Evolutionary conservation across 2,797 vertebrate genomes (phyloP).

Genomic region (Phrynocephalus guinanensis): DNA sequence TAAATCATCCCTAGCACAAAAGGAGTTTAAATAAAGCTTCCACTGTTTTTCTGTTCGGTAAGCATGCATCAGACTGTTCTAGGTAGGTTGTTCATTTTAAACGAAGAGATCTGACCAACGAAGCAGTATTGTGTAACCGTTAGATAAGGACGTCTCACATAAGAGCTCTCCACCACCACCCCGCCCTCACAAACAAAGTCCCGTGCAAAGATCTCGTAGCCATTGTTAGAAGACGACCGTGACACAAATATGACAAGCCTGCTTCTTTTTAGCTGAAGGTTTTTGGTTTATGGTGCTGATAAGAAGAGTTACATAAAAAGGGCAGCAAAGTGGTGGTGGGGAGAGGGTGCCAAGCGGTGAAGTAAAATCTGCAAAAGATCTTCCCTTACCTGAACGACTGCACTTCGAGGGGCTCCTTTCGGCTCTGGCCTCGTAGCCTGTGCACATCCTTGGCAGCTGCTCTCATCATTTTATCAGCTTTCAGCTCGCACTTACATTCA

Average conservation of each 20-base stretch:
- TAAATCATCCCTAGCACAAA: not conserved
- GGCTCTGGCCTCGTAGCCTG: slow-evolving; percentile 91
- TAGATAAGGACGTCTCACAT: slow-evolving; percentile 11
- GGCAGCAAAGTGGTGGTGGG: not conserved
- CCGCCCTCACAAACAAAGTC: not conserved
- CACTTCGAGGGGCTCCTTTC: slow-evolving; percentile 91
- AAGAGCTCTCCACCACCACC: not conserved
- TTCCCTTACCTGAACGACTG: slow-evolving; percentile 91
- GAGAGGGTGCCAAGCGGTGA: not conserved
- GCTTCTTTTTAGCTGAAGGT: slow-evolving; percentile 10
- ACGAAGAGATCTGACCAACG: slow-evolving; percentile 48
- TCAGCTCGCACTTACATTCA: slow-evolving; percentile 89
- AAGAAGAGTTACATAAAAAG: slow-evolving; percentile 18
- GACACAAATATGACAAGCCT: slow-evolving; percentile 20
- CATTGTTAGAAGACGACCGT: not conserved
- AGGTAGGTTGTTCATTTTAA: slow-evolving; percentile 47
- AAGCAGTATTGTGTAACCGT: slow-evolving; percentile 14
- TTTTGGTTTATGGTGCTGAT: not conserved
- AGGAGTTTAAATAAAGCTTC: slow-evolving; percentile 29
- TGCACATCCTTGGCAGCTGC: slow-evolving; percentile 95
- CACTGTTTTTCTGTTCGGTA: not conserved
- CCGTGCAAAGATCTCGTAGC: not conserved
- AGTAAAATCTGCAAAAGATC: not conserved
- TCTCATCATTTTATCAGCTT: slow-evolving; percentile 94
- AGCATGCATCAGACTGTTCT: slow-evolving; percentile 25